Conservation (phyloP, 2,113 vertebrate species). For the Seriola dumerili region DNA sequence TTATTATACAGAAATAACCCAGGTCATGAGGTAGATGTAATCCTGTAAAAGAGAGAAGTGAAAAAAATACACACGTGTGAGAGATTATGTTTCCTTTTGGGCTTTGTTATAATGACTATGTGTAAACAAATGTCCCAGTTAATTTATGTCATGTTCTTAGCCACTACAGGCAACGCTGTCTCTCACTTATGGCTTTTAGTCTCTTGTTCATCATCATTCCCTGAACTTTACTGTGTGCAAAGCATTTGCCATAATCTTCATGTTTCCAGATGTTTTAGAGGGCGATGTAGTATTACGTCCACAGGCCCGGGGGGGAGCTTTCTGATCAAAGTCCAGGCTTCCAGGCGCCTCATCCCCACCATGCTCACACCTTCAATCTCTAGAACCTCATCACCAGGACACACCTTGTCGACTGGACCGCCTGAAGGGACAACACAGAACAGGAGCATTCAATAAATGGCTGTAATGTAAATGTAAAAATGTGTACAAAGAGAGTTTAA, state of each 20-base stretch:
- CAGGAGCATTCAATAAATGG: background rate
- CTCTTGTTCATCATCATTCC: background rate
- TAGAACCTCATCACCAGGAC: slow-evolving; percentile 83
- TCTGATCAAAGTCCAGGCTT: slow-evolving; percentile 85
- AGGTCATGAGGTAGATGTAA: slow-evolving; percentile 69
- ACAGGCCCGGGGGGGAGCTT: slow-evolving; percentile 82
- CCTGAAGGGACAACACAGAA: slow-evolving; percentile 62
- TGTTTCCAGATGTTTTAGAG: slow-evolving; percentile 39
- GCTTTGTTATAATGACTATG: background rate
- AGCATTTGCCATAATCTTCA: slow-evolving; percentile 29
- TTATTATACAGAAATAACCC: slow-evolving; percentile 2
- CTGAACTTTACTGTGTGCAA: background rate
- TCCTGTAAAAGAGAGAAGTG: slow-evolving; percentile 7
- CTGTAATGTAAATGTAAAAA: slow-evolving; percentile 12
- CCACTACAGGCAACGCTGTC: background rate
- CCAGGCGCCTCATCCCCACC: slow-evolving; percentile 80
- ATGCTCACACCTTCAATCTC: slow-evolving; percentile 77
- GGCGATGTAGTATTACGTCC: slow-evolving; percentile 77
- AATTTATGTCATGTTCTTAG: slow-evolving; percentile 9
- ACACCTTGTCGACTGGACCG: slow-evolving; percentile 79
- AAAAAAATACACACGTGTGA: slow-evolving; percentile 34
- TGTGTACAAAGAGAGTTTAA: background rate
- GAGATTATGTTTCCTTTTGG: slow-evolving; percentile 4
- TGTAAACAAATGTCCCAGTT: background rate
- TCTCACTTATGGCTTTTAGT: background rate